Evolutionary conservation across 2,113 vertebrate genomes (phyloP).

Genomic region (Cyanoliseus patagonus): DNA sequence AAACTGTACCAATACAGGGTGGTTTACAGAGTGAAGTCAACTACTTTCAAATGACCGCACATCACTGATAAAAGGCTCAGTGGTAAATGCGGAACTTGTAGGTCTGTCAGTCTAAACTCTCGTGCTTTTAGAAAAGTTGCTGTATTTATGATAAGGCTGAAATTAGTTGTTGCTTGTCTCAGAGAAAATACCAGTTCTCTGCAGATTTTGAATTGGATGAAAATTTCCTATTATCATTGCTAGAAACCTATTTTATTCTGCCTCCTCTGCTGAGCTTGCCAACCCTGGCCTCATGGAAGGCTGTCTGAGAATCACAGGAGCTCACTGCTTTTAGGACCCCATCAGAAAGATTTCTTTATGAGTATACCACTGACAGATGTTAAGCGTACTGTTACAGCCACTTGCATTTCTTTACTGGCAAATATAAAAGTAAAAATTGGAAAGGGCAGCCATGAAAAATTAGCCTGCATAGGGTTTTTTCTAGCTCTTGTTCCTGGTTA

Average conservation of each 20-base stretch:
- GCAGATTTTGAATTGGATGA: not conserved
- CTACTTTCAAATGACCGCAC: not conserved
- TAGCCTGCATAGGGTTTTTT: not conserved
- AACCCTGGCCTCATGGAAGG: not conserved
- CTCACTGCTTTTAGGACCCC: not conserved
- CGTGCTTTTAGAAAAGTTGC: not conserved
- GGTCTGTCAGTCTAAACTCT: not conserved
- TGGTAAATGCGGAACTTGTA: not conserved
- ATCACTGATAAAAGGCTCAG: not conserved
- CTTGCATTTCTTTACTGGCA: not conserved
- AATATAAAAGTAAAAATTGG: not conserved
- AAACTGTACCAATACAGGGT: not conserved
- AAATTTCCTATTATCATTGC: not conserved
- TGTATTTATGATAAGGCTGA: not conserved
- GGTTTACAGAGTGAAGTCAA: not conserved
- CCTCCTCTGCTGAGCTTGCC: not conserved
- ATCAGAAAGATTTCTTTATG: not conserved
- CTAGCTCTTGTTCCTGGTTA: not conserved
- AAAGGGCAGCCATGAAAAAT: not conserved
- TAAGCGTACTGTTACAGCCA: not conserved
- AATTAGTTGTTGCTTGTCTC: not conserved
- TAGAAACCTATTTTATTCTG: not conserved
- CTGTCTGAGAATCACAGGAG: not conserved
- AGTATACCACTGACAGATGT: not conserved
- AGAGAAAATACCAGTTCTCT: not conserved